Evolutionary conservation across 2,113 vertebrate genomes (phyloP), one percentile per base, ranked within the genome.

Genomic region (Zeus faber): DNA sequence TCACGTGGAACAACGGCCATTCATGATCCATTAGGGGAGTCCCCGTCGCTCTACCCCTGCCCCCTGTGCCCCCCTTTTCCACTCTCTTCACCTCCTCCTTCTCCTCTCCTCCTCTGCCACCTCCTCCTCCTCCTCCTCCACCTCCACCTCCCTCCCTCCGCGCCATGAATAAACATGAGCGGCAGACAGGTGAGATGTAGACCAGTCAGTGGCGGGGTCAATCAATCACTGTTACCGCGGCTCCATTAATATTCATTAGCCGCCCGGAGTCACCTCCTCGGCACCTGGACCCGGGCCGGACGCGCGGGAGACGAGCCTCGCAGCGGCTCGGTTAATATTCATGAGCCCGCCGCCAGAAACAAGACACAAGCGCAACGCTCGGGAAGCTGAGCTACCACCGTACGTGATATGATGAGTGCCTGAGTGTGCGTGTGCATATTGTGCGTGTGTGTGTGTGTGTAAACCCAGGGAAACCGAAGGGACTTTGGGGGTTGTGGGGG

Each of bases 161-260:
- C 75, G 74, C 79, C 71, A 87, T 89, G 82, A 89, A 88, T 89
- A 89, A 87, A 84, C 80, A 89, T 87, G 76, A 82, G 81, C 58
- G 57, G 77, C 69, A 81, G 65, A 72, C 65, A 64, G 76, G 77
- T 86, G 77, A 82, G 79, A 81, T 78, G 80, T 80, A 72, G 82
- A 75, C 72, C 82, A 85, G 79, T 79, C 79, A 65, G 76, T 40
- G 74, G 69, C 68, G 61, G 69, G 84, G 86, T 83, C 85, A 85
- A 87, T 89, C 88, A 84, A 89, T 89, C 87, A 88, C 75, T 60
- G 64, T 68, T 82, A n/a, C 69, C 70, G 70, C 68, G 82, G 63
- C 66, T 67, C n/a, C 70, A 86, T 89, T 85, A 83, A 87, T 88
- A 89, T 89, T 80, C 71, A 88, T 86, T 61, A 83, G 62, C 43